Percentiles rank a stretch among this genome's conserved stretches.
Conservation (phyloP, 2,797 vertebrate genomes). For the Oreochromis grahami region DNA sequence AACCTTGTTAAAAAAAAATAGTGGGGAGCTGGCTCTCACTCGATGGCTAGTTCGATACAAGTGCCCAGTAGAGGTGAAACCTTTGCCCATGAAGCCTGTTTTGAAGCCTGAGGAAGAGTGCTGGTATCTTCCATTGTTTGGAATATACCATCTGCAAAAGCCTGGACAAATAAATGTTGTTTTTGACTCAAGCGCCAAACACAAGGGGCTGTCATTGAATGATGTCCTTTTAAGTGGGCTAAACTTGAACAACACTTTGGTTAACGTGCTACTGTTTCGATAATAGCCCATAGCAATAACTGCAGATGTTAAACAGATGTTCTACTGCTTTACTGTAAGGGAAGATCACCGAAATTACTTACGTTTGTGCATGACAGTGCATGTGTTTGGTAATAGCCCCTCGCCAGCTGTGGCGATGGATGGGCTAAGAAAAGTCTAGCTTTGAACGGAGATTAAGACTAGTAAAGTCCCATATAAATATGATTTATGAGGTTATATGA, state of each 20-base stretch:
- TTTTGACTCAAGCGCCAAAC: background rate
- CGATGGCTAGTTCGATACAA: too few species aligned
- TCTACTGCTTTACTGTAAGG: too few species aligned
- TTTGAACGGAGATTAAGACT: background rate
- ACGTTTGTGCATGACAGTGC: too few species aligned
- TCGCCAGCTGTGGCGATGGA: too few species aligned
- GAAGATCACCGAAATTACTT: too few species aligned
- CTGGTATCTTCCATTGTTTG: background rate
- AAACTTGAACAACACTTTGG: background rate
- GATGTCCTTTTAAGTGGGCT: background rate
- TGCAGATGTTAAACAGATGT: background rate
- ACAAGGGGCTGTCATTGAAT: background rate
- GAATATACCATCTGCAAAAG: background rate
- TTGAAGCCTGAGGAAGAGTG: background rate
- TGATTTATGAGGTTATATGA: background rate
- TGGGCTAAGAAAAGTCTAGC: too few species aligned
- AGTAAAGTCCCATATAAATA: background rate
- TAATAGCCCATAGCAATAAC: background rate
- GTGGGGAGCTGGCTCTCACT: too few species aligned
- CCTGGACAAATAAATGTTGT: background rate
- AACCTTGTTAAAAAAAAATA: too few species aligned
- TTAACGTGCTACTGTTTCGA: background rate
- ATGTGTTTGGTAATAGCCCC: too few species aligned
- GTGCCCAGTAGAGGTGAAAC: too few species aligned
- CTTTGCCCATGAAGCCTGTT: background rate